phyloP scores from a whole-genome alignment of 2,888 invertebrate species.

The Lysandra coridon region DNA sequence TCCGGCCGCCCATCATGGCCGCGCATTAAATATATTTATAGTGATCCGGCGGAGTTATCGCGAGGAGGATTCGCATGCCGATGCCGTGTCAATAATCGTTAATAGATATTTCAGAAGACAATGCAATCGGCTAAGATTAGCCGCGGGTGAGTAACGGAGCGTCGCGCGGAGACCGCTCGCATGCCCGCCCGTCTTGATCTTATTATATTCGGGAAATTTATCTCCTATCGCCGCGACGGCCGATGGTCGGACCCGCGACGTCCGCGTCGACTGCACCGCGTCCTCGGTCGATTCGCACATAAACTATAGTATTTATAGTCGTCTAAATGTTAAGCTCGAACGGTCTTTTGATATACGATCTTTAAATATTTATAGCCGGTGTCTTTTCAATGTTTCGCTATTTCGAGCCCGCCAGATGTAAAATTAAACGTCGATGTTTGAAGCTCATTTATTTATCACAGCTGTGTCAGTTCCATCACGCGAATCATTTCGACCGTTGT shows the following conservation, averaged over 20 bases:
- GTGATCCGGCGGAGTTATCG: conserved; percentile 78
- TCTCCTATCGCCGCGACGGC: conserved; percentile 69
- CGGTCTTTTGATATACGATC: conserved; percentile 28
- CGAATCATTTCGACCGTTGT: conserved; percentile 16
- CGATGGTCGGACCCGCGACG: conserved; percentile 45
- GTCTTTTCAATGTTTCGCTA: conserved; percentile 28
- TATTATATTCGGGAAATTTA: conserved; percentile 76
- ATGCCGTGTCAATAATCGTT: conserved; percentile 80
- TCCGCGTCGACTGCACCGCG: background rate
- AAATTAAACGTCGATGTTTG: conserved; percentile 26
- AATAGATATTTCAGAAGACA: conserved; percentile 81
- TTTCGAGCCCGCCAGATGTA: conserved; percentile 26
- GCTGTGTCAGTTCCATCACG: conserved; percentile 22
- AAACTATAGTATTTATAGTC: background rate
- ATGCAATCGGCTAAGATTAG: conserved; percentile 78
- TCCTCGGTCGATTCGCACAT: conserved; percentile 21
- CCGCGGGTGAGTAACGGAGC: conserved; percentile 71
- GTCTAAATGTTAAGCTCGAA: background rate
- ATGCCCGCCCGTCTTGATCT: conserved; percentile 72
- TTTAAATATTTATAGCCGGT: conserved; percentile 25
- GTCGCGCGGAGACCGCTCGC: conserved; percentile 58
- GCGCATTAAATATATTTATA: conserved; percentile 76
- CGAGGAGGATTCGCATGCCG: conserved; percentile 75
- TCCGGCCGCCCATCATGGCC: conserved; percentile 54
- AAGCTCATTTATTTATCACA: conserved; percentile 29